Evolutionary conservation across 2,888 invertebrate species (phyloP).

Genomic region (Xylota sylvarum): DNA sequence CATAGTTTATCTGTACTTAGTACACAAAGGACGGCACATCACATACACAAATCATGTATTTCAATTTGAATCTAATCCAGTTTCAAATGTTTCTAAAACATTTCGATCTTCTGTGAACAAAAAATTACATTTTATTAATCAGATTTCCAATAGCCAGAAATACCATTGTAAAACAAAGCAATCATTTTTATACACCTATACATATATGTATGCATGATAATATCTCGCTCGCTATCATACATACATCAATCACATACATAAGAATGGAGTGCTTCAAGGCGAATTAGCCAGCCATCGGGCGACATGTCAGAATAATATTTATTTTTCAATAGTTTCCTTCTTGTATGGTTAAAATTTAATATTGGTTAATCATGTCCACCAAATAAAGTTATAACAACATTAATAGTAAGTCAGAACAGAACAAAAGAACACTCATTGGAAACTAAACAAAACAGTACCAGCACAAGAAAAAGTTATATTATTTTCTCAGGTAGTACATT

Average conservation of each 20-base stretch:
- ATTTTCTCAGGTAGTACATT: conserved; percentile 39
- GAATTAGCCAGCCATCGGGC: conserved; percentile 21
- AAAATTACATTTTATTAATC: conserved; percentile 63
- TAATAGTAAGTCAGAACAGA: conserved; percentile 19
- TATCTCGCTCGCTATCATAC: conserved; percentile 37
- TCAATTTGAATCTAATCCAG: conserved; percentile 40
- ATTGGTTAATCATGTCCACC: conserved; percentile 30
- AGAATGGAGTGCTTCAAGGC: conserved; percentile 46
- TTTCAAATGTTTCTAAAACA: conserved; percentile 53
- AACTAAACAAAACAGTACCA: conserved; percentile 41
- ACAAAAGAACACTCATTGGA: conserved; percentile 45
- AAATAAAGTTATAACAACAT: conserved; percentile 28
- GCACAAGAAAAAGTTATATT: conserved; percentile 18
- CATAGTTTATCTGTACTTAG: conserved; percentile 64
- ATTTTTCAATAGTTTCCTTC: conserved; percentile 9
- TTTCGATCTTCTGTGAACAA: conserved; percentile 49
- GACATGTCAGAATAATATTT: conserved; percentile 67
- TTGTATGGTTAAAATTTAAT: conserved; percentile 21
- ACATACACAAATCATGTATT: conserved; percentile 54
- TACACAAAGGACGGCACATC: conserved; percentile 70
- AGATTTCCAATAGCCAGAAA: conserved; percentile 66
- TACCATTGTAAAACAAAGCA: conserved; percentile 74
- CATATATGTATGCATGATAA: conserved; percentile 23
- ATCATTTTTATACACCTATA: conserved; percentile 61
- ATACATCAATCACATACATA: conserved; percentile 40